Evolutionary conservation across 2,888 invertebrate genomes (phyloP).

Genomic region (Synanthedon myopaeformis): DNA sequence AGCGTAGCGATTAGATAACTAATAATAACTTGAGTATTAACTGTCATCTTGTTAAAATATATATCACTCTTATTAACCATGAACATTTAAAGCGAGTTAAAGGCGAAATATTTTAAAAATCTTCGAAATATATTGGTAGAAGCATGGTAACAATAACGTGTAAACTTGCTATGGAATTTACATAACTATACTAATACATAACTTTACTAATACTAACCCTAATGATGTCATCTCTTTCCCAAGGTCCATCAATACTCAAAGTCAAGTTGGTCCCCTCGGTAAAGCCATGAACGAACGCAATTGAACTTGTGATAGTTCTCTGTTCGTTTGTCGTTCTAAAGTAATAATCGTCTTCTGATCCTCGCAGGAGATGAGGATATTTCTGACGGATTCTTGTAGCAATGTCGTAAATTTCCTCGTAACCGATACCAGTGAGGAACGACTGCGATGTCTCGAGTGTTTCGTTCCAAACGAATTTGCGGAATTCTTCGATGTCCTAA

Average conservation of each 20-base stretch:
- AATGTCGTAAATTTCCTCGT: constrained; percentile 75
- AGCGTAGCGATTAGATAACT: too few species aligned
- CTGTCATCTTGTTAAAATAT: too few species aligned
- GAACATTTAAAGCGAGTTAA: too few species aligned
- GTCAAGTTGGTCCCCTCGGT: constrained; percentile 27
- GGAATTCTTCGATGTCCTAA: constrained; percentile 75
- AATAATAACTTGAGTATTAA: too few species aligned
- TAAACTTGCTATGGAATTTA: background rate
- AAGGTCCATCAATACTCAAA: constrained; percentile 26
- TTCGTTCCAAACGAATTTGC: constrained; percentile 75
- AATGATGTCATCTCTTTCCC: constrained; percentile 34
- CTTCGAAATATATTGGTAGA: too few species aligned
- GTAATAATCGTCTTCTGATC: constrained; percentile 56
- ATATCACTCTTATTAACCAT: too few species aligned
- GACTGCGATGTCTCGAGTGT: constrained; percentile 69
- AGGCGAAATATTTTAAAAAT: too few species aligned
- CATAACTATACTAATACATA: too few species aligned
- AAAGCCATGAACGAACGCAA: constrained; percentile 72
- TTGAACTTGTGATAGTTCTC: constrained; percentile 71
- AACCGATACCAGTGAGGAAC: constrained; percentile 70
- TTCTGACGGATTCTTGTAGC: constrained; percentile 44
- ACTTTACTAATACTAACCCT: constrained; percentile 36
- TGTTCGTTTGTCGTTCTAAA: constrained; percentile 73
- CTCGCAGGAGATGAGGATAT: constrained; percentile 50
- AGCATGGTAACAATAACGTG: background rate